Conservation (phyloP, 1,140 invertebrate species). For the Drosophila seguyi region DNA sequence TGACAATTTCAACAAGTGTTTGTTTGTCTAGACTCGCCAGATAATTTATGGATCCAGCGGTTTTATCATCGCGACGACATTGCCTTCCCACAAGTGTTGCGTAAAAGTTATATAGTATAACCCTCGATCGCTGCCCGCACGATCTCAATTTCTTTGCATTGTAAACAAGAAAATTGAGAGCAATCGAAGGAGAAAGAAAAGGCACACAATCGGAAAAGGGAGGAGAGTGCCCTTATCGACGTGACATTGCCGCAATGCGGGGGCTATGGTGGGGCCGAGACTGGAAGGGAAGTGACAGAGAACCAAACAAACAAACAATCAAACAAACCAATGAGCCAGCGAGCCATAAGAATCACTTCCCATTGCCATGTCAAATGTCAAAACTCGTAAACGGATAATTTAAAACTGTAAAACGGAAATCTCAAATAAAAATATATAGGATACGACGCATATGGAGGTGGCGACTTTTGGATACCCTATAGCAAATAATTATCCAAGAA, state of each 20-base stretch:
- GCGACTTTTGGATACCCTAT: background rate
- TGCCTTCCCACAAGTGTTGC: constrained; percentile 70
- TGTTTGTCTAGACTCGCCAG: constrained; percentile 43
- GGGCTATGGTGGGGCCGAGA: constrained; percentile 7
- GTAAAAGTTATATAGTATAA: constrained; percentile 62
- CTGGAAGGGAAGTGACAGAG: constrained; percentile 22
- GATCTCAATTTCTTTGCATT: constrained; percentile 64
- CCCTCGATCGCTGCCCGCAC: constrained; percentile 24
- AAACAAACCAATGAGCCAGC: constrained; percentile 44
- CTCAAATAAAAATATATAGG: constrained; percentile 61
- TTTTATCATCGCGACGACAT: constrained; percentile 51
- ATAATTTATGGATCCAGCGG: constrained; percentile 64
- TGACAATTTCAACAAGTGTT: constrained; percentile 74
- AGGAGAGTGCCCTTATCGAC: constrained; percentile 66
- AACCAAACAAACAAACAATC: constrained; percentile 53
- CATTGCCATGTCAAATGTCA: constrained; percentile 73
- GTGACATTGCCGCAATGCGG: constrained; percentile 49
- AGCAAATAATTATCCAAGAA: background rate
- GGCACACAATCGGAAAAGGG: constrained; percentile 24
- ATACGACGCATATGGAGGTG: background rate
- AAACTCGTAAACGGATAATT: constrained; percentile 33
- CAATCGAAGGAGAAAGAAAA: constrained; percentile 44
- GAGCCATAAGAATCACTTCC: constrained; percentile 74
- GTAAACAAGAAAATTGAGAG: constrained; percentile 58
- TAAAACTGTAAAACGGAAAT: constrained; percentile 63